Base-by-base conservation (phyloP, 2,113 vertebrate species). In the Mirza zaza region DNA sequence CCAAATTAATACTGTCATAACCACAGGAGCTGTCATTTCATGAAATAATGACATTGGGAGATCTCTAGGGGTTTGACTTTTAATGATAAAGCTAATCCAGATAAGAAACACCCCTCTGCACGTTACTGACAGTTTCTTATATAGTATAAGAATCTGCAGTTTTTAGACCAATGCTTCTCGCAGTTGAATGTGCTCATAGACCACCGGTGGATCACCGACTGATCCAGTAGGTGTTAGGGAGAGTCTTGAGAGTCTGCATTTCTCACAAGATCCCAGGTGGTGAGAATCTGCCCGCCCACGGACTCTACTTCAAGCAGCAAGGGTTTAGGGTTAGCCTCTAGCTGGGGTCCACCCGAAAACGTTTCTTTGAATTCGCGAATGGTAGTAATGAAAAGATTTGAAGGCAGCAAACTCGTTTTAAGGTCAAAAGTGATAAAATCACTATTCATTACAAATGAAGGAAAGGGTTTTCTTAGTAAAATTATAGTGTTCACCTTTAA, bases 381-480 rank as follows among this genome's bases (percentile, higher is more conserved):
- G 76, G 23, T 32, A 67, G 39, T 75, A 59, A 87, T 93, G 61
- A 94, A 95, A 97, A 86, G 9, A 95, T 77, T 84, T 87, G 25
- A 93, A 94, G 57, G 52, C 52, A 73, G 52, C 23, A 87, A 90
- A 7, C 48, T 80, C 36, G 71, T 71, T 96, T 97, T 91, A 89
- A 92, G 48, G 50, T 91, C 63, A 73, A 93, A 96, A 84, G n/a
- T 92, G 87, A 94, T 97, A 90, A 96, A 91, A 96, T 92, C 36
- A 3, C 61, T 88, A 15, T 92, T 93, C 77, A 77, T 92, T 76
- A 88, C 57, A 95, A 96, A 95, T 83, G 48, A 85, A 96, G 42
- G 77, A 85, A 87, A 96, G 36, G 0, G 70, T 88, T 23, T 96
- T 8, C 0, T 94, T 36, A 14, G 67, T 65, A 77, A 97, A 97